These are phyloP conservation scores for Fopius arisanus DNA, from an alignment of 1,140 invertebrate genomes.

Conservation along the genomic window DNA sequence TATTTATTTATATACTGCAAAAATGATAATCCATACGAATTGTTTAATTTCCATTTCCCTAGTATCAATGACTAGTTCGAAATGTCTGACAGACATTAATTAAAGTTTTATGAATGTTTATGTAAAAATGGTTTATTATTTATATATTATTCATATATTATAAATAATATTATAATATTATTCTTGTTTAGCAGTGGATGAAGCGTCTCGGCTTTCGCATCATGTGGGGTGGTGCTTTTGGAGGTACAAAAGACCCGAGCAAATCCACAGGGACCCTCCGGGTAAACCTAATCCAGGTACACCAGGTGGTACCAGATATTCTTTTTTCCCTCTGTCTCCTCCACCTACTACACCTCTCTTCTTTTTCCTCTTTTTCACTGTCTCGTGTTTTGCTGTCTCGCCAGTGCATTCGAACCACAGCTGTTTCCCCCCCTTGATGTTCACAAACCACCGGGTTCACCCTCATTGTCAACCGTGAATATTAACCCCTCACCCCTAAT, in stretches of 20 bases:
- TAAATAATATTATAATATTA: neutral
- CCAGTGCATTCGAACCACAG: constrained; percentile 49
- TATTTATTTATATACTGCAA: too few species aligned
- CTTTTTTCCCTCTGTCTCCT: constrained; percentile 48
- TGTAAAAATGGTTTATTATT: neutral
- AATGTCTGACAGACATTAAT: too few species aligned
- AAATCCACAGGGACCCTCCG: constrained; percentile 46
- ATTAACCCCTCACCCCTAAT: too few species aligned
- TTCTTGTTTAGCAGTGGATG: neutral
- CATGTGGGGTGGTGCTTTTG: neutral
- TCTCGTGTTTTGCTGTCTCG: constrained; percentile 16
- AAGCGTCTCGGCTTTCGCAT: neutral
- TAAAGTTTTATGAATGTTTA: neutral
- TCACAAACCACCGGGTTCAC: constrained; percentile 39
- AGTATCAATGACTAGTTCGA: too few species aligned
- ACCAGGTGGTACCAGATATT: constrained; percentile 56
- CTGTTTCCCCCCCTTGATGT: constrained; percentile 56
- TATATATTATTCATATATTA: neutral
- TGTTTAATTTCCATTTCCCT: too few species aligned
- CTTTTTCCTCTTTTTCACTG: constrained; percentile 33
- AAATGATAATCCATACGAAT: too few species aligned
- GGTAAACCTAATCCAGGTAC: constrained; percentile 57
- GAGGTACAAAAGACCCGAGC: constrained; percentile 17
- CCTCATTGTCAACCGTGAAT: constrained; percentile 53
- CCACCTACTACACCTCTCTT: constrained; percentile 37